phyloP scores from a whole-genome alignment of 2,888 invertebrate genomes.

The Netelia fuscicornis region DNA sequence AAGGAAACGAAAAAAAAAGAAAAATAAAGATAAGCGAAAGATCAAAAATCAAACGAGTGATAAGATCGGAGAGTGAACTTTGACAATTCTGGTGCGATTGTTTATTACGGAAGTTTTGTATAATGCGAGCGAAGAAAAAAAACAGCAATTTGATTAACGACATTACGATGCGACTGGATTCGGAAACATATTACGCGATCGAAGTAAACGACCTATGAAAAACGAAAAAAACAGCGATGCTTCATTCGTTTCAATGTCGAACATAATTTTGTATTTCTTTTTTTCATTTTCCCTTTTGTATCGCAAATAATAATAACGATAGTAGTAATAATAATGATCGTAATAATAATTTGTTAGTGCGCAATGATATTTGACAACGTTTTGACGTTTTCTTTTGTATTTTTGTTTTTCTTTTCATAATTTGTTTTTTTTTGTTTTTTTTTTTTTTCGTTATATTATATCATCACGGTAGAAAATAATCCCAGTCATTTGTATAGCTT shows the following conservation, averaged over 20 bases:
- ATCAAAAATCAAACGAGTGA: too few species aligned
- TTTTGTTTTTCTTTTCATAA: too few species aligned
- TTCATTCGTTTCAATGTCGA: conserved; percentile 22
- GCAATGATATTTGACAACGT: conserved; percentile 24
- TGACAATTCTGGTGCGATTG: conserved; percentile 6
- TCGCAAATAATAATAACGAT: too few species aligned
- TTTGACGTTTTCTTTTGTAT: conserved; percentile 11
- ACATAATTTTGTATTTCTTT: background rate
- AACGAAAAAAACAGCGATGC: conserved; percentile 25
- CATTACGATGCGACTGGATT: background rate
- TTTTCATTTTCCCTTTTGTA: background rate
- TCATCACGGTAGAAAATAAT: conserved; percentile 33
- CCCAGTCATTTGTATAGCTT: conserved; percentile 24
- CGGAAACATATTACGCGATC: conserved; percentile 29
- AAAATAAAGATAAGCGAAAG: background rate
- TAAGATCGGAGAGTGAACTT: conserved; percentile 7
- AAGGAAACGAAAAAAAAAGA: conserved; percentile 2
- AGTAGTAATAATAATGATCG: background rate
- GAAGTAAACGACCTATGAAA: conserved; percentile 39
- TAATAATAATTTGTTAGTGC: conserved; percentile 23
- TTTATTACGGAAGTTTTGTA: conserved; percentile 6
- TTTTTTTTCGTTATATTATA: background rate
- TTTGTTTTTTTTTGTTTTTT: background rate
- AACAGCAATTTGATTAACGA: conserved; percentile 26
- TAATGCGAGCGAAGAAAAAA: conserved; percentile 8